Evolutionary conservation across 2,113 vertebrate species (phyloP), one percentile per base, ranked within the genome.

Genomic region (Aspidoscelis tigris): DNA sequence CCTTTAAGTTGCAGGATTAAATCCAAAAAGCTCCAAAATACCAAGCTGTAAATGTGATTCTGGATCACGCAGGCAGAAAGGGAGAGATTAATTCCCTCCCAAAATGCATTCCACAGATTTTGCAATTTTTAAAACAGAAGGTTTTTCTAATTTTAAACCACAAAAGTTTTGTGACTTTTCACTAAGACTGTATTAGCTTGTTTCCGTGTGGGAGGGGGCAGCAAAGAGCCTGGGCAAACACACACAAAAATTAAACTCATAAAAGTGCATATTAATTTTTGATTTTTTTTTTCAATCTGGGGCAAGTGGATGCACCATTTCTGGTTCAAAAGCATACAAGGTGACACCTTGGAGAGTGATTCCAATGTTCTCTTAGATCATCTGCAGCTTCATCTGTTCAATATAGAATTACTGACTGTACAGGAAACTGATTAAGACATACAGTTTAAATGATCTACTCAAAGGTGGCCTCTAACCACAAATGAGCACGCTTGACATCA

Each of bases 351-450:
- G 93, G 88, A 91, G 92, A 91, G 71, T 91, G 94, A 89, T 87
- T 93, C 87, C 88, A 92, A 90, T 80, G 50, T 92, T 91, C 88
- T 94, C 90, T 87, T 89, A 92, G 92, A 91, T 94, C 94, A 94
- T 81, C 91, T 92, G 93, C 90, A 90, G 91, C 91, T 95, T 94
- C 88, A 87, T 93, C 94, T 95, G 95, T 94, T 96, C 96, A 96
- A 95, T 93, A 96, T 89, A 95, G 93, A 93, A 96, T 94, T 94
- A 91, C 95, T 95, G 92, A 93, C 95, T 96, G 90, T 93, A 95
- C 91, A 88, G 95, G 95, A 96, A 96, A 95, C 96, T 96, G 95
- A 97, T 97, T 96, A 96, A 96, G 96, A 96, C 96, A 94, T 96
- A 96, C 95, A 95, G 95, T 96, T 95, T 96, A 96, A 95, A 96